phyloP scores from a whole-genome alignment of 2,888 invertebrate genomes.

The Conistra vaccinii region DNA sequence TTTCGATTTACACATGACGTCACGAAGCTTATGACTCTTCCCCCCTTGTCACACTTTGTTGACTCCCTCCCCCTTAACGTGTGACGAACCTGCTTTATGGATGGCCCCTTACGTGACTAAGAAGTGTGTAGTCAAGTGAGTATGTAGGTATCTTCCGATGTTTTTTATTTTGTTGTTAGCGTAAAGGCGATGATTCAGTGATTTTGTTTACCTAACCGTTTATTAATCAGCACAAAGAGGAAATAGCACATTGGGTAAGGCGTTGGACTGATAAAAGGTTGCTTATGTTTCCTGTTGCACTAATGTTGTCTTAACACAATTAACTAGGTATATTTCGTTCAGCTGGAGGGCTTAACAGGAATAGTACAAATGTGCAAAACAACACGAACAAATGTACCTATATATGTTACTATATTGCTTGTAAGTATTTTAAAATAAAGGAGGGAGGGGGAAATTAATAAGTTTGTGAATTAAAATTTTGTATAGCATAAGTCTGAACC shows the following conservation, averaged over 20 bases:
- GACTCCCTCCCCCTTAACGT: too few species aligned
- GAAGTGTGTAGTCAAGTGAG: background rate
- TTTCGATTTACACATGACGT: too few species aligned
- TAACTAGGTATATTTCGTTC: background rate
- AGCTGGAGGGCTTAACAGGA: too few species aligned
- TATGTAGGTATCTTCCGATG: constrained; percentile 3
- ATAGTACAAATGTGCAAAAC: background rate
- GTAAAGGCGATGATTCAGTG: constrained; percentile 16
- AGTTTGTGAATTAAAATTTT: background rate
- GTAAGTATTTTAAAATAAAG: background rate
- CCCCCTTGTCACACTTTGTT: background rate
- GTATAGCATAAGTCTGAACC: background rate
- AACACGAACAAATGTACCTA: too few species aligned
- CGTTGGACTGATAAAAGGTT: background rate
- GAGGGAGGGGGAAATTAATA: too few species aligned
- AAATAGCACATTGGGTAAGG: constrained; percentile 1
- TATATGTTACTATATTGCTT: background rate
- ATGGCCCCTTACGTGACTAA: constrained; percentile 44
- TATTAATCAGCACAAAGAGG: constrained; percentile 1
- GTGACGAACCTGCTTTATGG: background rate
- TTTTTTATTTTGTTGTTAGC: background rate
- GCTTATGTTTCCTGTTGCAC: background rate
- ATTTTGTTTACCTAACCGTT: background rate
- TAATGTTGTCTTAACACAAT: background rate
- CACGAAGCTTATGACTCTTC: too few species aligned